Conservation (phyloP, 1,140 invertebrate genomes). For the Lordiphosa stackelbergi region DNA sequence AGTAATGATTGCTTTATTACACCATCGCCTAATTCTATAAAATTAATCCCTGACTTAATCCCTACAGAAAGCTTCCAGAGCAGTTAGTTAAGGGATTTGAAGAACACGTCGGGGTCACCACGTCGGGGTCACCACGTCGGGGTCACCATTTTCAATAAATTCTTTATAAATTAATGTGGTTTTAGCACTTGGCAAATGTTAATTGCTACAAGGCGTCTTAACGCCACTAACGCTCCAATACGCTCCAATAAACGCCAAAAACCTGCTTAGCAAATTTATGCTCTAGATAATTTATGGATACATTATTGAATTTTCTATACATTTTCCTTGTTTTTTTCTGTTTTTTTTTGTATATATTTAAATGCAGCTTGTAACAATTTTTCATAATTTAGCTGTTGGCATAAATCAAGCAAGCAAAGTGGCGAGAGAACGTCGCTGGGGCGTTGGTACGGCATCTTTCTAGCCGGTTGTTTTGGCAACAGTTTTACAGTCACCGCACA, state of each 20-base stretch:
- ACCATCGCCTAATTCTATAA: too few species aligned
- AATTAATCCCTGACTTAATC: too few species aligned
- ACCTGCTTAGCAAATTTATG: conserved; percentile 16
- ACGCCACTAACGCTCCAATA: conserved; percentile 29
- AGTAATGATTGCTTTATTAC: too few species aligned
- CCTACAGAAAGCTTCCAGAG: too few species aligned
- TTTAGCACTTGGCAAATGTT: conserved; percentile 41
- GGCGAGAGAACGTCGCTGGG: background rate
- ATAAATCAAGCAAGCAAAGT: conserved; percentile 57
- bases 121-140: too few species aligned
- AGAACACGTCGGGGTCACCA: too few species aligned
- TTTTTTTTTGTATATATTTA: conserved; percentile 30
- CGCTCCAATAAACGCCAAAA: conserved; percentile 31
- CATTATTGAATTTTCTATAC: conserved; percentile 62
- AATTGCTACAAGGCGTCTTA: conserved; percentile 38
- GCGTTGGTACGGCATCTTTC: conserved; percentile 15
- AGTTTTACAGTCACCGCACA: conserved; percentile 50
- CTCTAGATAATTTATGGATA: conserved; percentile 50
- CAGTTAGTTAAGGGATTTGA: background rate
- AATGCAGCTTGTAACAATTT: conserved; percentile 66
- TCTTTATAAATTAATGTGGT: conserved; percentile 38
- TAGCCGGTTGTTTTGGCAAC: conserved; percentile 46
- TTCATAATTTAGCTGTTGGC: conserved; percentile 70
- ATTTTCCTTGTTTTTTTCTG: conserved; percentile 22
- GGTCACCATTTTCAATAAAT: conserved; percentile 7